Evolutionary conservation across 2,888 invertebrate genomes (phyloP).

Genomic region (Limnephilus auricula): DNA sequence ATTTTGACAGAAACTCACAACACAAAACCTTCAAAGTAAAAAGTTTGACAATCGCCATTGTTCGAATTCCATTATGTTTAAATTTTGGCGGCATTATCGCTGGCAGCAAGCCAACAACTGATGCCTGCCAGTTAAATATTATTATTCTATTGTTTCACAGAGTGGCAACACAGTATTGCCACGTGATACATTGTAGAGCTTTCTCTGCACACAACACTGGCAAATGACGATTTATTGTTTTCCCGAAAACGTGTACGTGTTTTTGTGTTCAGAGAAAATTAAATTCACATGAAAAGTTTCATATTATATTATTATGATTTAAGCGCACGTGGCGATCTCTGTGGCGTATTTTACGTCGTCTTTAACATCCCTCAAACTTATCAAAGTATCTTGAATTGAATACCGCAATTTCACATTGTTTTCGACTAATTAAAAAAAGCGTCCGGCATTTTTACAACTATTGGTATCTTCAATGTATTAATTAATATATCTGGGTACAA

Average conservation of each 20-base stretch:
- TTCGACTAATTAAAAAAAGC: no score
- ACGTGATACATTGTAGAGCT: background rate
- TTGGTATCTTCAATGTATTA: no score
- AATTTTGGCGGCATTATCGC: slow-evolving; percentile 2
- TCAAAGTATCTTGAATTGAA: no score
- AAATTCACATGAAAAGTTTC: background rate
- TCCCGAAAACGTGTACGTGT: background rate
- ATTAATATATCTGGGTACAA: no score
- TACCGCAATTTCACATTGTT: no score
- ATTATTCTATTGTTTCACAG: slow-evolving; percentile 1
- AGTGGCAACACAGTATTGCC: slow-evolving; percentile 4
- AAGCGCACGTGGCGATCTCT: no score
- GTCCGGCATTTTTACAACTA: no score
- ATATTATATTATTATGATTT: background rate
- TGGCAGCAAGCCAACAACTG: background rate
- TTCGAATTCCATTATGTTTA: background rate
- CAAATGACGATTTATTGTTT: background rate
- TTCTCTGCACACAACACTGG: background rate
- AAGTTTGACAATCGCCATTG: slow-evolving; percentile 4
- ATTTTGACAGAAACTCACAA: slow-evolving; percentile 9
- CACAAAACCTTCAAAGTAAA: background rate
- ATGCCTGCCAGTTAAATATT: background rate
- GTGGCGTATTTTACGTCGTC: no score
- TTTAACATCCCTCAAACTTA: no score
- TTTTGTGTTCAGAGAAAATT: background rate